Evolutionary conservation across 1,140 invertebrate species (phyloP), one percentile per base, ranked within the genome.

Genomic region (Globodera ellingtonae): DNA sequence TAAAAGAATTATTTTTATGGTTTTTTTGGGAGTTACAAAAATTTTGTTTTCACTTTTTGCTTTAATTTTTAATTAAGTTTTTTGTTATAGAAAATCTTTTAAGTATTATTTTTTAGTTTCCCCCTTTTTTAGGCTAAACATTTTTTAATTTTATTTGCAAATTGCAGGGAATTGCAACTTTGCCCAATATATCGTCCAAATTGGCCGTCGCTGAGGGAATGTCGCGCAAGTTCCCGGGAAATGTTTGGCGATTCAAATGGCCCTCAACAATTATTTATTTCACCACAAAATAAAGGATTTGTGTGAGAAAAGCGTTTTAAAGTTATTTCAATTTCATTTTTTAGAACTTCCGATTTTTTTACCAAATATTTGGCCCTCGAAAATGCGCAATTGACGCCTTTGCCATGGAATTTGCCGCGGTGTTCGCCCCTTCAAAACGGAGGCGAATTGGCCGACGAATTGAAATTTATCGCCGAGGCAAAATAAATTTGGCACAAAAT

Each of bases 211-310:
- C n/a, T 75, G 66, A n/a, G 47, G 46, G 46, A 80, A 75, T 80
- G 79, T 18, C 44, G 69, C 35, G 13, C 48, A 78, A 18, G 7
- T 74, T 10, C 15, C 21, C 44, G 50, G 13, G 7, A 35, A 79
- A 2, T 24, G 35, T 62, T 75, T 18, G n/a, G 24, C 52, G 0
- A n/a, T 15, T 44, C 9, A 67, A 48, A 21, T 77, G 4, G 24
- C 47, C 21, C 62, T 69, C 21, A 70, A 6, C 24, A 72, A 46
- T 80, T 80, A 6, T 80, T 80, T 69, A 72, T 80, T 66, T 80
- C 79, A 47, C 79, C 79, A 6, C 50, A 75, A 66, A 75, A 80
- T 56, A 80, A 80, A 66, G 79, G 79, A 67, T 78, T 80, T 48
- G 44, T 80, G 79, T 80, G 15, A 52, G 78, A 46, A 66, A 47